A percentile compares a stretch with the other conserved stretches of the same genome.
phyloP scores from a whole-genome alignment of 2,113 vertebrate genomes.

The Solea senegalensis region DNA sequence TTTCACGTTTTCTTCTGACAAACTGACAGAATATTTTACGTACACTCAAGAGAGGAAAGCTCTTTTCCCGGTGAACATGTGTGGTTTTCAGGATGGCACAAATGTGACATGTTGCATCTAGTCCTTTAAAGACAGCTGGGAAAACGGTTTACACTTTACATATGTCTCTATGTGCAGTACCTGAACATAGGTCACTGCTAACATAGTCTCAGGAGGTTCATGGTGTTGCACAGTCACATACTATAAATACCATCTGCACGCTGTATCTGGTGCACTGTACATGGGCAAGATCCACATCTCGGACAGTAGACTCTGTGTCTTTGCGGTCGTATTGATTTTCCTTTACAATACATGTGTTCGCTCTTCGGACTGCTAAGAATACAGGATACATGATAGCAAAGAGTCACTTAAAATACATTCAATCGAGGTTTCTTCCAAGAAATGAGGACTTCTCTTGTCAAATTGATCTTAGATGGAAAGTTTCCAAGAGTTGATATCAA shows the following conservation, averaged over 20 bases:
- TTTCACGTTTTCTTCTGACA: slow-evolving; percentile 64
- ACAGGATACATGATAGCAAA: slow-evolving; percentile 27
- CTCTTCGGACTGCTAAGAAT: slow-evolving; percentile 4
- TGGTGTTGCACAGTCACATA: slow-evolving; percentile 23
- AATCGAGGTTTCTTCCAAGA: not conserved
- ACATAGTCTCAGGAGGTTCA: slow-evolving; percentile 46
- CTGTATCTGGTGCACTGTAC: slow-evolving; percentile 18
- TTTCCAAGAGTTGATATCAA: not conserved
- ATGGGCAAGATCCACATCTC: slow-evolving; percentile 1
- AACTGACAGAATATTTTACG: slow-evolving; percentile 64
- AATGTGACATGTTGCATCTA: slow-evolving; percentile 71
- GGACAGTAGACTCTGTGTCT: slow-evolving; percentile 26
- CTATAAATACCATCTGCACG: slow-evolving; percentile 51
- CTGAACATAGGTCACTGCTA: slow-evolving; percentile 49
- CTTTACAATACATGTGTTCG: slow-evolving; percentile 39
- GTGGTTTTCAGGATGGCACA: slow-evolving; percentile 34
- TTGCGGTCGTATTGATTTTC: slow-evolving; percentile 54
- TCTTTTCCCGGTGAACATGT: slow-evolving; percentile 52
- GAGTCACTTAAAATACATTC: not conserved
- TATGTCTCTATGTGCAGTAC: slow-evolving; percentile 29
- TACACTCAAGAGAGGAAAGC: slow-evolving; percentile 34
- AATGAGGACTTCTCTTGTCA: not conserved
- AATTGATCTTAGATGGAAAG: not conserved
- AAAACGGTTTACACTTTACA: slow-evolving; percentile 12
- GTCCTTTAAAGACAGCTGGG: slow-evolving; percentile 31